Conservation (phyloP, 2,888 invertebrate genomes). For the Drosophila hamatofila region DNA sequence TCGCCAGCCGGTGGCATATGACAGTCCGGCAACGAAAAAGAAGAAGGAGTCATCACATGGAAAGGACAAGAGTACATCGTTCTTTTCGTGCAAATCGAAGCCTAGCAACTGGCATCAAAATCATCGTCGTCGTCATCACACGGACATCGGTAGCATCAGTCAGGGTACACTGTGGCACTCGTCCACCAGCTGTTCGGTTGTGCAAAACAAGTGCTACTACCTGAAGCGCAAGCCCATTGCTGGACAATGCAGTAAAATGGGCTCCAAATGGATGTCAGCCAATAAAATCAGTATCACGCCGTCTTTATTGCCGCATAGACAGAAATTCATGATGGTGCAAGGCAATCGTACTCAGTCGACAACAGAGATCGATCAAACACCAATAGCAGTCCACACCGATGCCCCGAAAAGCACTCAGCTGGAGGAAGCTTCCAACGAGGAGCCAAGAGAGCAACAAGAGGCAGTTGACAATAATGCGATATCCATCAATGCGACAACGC, state of each 20-base stretch:
- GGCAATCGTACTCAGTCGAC: neutral
- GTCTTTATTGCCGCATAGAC: neutral
- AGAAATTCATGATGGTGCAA: constrained; percentile 1
- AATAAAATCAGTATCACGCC: neutral
- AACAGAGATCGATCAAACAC: too few species aligned
- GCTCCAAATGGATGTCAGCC: neutral
- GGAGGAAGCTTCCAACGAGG: neutral
- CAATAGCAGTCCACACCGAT: too few species aligned
- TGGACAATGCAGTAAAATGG: neutral
- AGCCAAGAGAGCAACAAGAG: neutral
- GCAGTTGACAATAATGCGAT: neutral
- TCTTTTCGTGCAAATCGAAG: constrained; percentile 18
- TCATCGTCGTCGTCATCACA: neutral
- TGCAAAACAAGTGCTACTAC: constrained; percentile 1
- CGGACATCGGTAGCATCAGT: neutral
- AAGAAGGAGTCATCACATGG: neutral
- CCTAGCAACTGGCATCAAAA: neutral
- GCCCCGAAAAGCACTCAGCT: neutral
- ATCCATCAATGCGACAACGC: neutral
- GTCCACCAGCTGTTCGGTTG: neutral
- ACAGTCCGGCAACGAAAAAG: neutral
- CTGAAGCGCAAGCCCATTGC: neutral
- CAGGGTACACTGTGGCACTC: constrained; percentile 5
- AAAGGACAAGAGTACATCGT: neutral
- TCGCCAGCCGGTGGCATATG: neutral